Evolutionary conservation across 2,797 vertebrate genomes (phyloP).

Genomic region (Etheostoma nigrum): DNA sequence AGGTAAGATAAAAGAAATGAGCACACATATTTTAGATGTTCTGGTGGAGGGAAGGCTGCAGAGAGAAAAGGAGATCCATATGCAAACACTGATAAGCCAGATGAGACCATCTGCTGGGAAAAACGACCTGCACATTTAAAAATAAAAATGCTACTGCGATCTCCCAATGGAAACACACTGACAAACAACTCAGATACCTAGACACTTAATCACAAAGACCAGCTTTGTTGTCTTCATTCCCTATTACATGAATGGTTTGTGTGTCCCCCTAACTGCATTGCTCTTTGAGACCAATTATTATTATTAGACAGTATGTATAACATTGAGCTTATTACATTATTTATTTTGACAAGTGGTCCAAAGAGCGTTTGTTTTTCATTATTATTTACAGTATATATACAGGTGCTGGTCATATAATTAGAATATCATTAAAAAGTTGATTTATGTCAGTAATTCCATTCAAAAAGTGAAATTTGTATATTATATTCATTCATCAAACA

Average conservation of each 20-base stretch:
- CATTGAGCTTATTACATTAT: constrained; percentile 37
- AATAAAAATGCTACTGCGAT: constrained; percentile 46
- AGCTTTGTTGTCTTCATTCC: constrained; percentile 18
- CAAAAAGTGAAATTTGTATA: no score
- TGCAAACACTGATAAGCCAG: constrained; percentile 48
- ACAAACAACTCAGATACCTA: constrained; percentile 25
- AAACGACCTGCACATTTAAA: constrained; percentile 51
- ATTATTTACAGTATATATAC: background rate
- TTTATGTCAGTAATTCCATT: no score
- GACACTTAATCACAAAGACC: constrained; percentile 16
- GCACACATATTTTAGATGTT: constrained; percentile 33
- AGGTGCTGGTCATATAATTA: no score
- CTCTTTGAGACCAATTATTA: constrained; percentile 61
- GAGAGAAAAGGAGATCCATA: constrained; percentile 14
- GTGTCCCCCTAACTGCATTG: constrained; percentile 17
- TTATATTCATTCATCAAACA: no score
- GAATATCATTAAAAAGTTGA: no score
- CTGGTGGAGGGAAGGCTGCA: background rate
- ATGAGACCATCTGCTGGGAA: constrained; percentile 66
- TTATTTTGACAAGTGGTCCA: constrained; percentile 43
- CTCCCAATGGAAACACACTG: constrained; percentile 28
- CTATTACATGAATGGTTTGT: constrained; percentile 11
- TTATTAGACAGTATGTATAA: constrained; percentile 34
- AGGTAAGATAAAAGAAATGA: constrained; percentile 48
- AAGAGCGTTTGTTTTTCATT: constrained; percentile 10